phyloP scores from a whole-genome alignment of 2,113 vertebrate species.

The Cyanistes caeruleus region DNA sequence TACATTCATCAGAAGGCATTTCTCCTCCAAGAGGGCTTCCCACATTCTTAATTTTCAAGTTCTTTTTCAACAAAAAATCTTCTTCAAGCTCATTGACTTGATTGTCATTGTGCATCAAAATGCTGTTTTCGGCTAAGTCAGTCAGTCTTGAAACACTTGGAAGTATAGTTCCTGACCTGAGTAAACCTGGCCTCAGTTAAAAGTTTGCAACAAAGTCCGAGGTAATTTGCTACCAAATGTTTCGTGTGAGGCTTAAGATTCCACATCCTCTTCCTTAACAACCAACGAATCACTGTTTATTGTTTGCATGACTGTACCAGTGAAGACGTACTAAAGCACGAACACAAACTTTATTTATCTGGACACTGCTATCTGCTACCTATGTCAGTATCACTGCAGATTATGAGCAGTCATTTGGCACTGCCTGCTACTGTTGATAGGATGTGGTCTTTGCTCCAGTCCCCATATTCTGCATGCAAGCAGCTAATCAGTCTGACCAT shows the following conservation, averaged over 20 bases:
- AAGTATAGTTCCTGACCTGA: neutral
- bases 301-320: neutral
- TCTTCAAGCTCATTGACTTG: neutral
- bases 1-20: neutral
- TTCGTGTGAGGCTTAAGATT: neutral
- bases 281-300: neutral
- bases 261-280: neutral
- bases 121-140: neutral
- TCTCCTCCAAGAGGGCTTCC: neutral
- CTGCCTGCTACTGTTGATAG: conserved; percentile 2
- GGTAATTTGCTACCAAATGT: neutral
- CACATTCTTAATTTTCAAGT: neutral
- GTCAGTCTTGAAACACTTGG: neutral
- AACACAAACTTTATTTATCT: neutral
- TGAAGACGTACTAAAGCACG: neutral
- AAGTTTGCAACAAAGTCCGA: neutral
- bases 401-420: neutral
- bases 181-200: neutral
- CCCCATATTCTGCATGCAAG: neutral
- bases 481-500: conserved; percentile 27
- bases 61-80: neutral
- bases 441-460: neutral
- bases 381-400: neutral
- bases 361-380: neutral
- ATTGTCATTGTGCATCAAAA: neutral